phyloP scores from a whole-genome alignment of 1,140 invertebrate genomes.

The Akabosia matsudoensis region DNA sequence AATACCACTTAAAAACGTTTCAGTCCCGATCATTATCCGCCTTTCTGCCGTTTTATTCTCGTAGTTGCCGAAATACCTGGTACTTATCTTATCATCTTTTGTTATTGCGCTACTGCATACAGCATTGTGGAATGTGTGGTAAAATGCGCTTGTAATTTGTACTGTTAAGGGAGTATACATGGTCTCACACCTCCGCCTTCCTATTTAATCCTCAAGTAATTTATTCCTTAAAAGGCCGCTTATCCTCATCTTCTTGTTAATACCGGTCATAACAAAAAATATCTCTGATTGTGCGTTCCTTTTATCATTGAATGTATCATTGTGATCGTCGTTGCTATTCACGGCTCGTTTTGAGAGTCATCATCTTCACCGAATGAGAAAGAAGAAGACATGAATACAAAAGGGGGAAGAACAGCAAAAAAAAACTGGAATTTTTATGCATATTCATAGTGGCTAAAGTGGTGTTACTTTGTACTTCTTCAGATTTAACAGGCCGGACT shows the following conservation, averaged over 20 bases:
- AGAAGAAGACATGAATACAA: too few relatives aligned
- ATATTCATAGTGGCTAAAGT: too few relatives aligned
- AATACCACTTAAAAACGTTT: background rate
- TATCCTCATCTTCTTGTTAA: background rate
- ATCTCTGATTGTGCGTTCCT: background rate
- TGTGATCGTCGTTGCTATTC: background rate
- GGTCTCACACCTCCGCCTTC: background rate
- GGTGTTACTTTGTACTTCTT: too few relatives aligned
- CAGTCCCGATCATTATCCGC: background rate
- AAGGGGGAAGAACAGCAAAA: background rate
- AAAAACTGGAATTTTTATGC: background rate
- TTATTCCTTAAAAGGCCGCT: conserved; percentile 11
- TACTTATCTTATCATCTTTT: background rate
- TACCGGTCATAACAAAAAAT: background rate
- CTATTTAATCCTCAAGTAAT: background rate
- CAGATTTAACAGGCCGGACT: too few relatives aligned
- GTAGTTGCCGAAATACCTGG: background rate
- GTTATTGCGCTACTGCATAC: too few relatives aligned
- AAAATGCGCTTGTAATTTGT: background rate
- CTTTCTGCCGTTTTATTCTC: background rate
- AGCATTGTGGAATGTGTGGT: too few relatives aligned
- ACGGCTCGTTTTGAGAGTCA: background rate
- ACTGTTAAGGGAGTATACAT: background rate
- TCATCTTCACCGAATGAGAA: background rate
- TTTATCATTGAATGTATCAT: background rate